Evolutionary conservation across 2,113 vertebrate genomes (phyloP).

Genomic region (Pollachius pollachius): DNA sequence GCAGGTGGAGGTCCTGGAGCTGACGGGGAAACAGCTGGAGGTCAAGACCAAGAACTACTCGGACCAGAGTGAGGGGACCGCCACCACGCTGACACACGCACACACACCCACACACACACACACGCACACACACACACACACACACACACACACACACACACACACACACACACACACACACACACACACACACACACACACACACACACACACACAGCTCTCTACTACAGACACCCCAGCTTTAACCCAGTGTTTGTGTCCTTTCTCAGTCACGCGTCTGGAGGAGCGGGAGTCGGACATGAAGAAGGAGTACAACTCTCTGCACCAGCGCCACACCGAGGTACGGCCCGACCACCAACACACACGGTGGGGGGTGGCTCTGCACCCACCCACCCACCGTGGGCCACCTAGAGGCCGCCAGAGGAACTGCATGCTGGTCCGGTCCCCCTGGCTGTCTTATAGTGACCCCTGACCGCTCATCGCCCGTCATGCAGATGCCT

Average conservation of each 20-base stretch:
- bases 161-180: not conserved
- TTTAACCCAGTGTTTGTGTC: not conserved
- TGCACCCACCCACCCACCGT: no score
- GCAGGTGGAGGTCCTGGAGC: conserved; percentile 90
- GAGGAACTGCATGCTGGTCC: not conserved
- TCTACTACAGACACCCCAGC: no score
- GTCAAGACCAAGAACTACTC: conserved; percentile 94
- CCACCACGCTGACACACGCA: not conserved
- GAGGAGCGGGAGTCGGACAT: conserved; percentile 95
- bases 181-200: no score
- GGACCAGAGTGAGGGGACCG: conserved; percentile 80
- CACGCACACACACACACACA: not conserved
- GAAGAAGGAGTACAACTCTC: conserved; percentile 97
- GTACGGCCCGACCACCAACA: conserved; percentile 51
- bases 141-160: not conserved
- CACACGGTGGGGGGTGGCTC: no score
- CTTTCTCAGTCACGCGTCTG: conserved; percentile 82
- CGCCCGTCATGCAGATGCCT: no score
- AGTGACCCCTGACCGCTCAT: no score
- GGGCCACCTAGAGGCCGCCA: not conserved
- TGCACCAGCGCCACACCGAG: conserved; percentile 98
- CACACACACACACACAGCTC: not conserved
- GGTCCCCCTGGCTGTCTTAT: no score
- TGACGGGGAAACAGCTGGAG: conserved; percentile 92
- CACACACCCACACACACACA: not conserved